Evolutionary conservation across 2,113 vertebrate genomes (phyloP).

Genomic region (Cyprinodon brontotheroides): DNA sequence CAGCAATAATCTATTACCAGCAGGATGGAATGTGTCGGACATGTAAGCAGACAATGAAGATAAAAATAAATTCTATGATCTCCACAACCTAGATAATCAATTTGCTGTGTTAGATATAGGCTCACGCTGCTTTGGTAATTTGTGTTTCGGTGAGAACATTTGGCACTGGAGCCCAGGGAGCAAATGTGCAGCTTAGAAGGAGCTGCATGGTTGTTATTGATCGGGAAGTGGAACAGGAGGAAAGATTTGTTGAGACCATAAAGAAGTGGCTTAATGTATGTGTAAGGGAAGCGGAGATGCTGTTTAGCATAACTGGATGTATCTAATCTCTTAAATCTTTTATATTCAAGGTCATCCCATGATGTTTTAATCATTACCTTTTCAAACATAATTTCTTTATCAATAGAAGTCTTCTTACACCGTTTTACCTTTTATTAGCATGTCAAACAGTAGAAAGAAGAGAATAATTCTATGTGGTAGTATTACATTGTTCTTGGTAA

Average conservation of each 20-base stretch:
- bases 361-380: not conserved
- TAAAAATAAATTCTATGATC: slow-evolving; percentile 60
- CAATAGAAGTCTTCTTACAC: not conserved
- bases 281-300: slow-evolving; percentile 20
- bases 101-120: slow-evolving; percentile 46
- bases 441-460: not conserved
- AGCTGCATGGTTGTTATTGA: slow-evolving; percentile 67
- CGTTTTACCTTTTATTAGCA: not conserved
- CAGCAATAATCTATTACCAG: slow-evolving; percentile 55
- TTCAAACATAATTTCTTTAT: not conserved
- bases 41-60: slow-evolving; percentile 52
- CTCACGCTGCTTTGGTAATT: slow-evolving; percentile 43
- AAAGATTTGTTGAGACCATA: slow-evolving; percentile 56
- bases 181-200: slow-evolving; percentile 56
- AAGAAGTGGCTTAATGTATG: slow-evolving; percentile 29
- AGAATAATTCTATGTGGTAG: not conserved
- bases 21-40: slow-evolving; percentile 30
- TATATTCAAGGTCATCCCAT: not conserved
- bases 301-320: slow-evolving; percentile 33
- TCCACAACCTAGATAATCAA: slow-evolving; percentile 64
- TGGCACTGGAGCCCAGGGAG: slow-evolving; percentile 22
- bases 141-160: slow-evolving; percentile 32
- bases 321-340: slow-evolving; percentile 1
- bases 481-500: not conserved
- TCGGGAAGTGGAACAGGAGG: slow-evolving; percentile 45